Conservation (phyloP, 2,113 vertebrate species). For the Seriola quinqueradiata region DNA sequence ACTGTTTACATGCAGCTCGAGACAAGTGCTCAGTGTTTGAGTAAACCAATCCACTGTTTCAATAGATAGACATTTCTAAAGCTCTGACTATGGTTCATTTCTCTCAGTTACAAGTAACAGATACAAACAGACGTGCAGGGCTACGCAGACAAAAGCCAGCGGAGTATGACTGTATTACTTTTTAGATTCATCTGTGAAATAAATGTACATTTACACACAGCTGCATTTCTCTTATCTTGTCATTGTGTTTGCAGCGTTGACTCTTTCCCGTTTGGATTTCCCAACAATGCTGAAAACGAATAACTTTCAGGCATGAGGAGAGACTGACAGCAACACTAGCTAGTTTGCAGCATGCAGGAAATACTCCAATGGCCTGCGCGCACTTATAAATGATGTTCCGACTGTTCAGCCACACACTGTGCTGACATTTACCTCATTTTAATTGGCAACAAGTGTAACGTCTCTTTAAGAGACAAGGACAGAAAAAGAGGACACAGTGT, state of each 20-base stretch:
- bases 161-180: conserved; percentile 12
- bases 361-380: conserved; percentile 3
- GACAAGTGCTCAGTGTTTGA: conserved; percentile 11
- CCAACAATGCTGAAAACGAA: conserved; percentile 15
- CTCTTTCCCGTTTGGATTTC: conserved; percentile 23
- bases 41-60: conserved; percentile 22
- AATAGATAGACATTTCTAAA: conserved; percentile 27
- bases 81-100: conserved; percentile 27
- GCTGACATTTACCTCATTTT: conserved; percentile 52
- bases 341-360: conserved; percentile 9
- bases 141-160: conserved; percentile 1
- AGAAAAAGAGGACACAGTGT: conserved; percentile 52
- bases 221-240: conserved; percentile 10
- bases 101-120: conserved; percentile 29
- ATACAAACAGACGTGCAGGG: conserved; percentile 1
- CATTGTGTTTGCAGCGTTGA: conserved; percentile 4
- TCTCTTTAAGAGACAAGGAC: conserved; percentile 41
- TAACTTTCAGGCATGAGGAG: conserved; percentile 21
- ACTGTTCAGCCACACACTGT: conserved; percentile 4
- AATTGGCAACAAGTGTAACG: conserved; percentile 48
- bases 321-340: not conserved
- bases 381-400: conserved; percentile 16
- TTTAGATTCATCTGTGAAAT: conserved; percentile 22
- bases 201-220: conserved; percentile 29
- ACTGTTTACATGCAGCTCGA: not conserved